Evolutionary conservation across 2,888 invertebrate species (phyloP).

Genomic region (Leucozona laternaria): DNA sequence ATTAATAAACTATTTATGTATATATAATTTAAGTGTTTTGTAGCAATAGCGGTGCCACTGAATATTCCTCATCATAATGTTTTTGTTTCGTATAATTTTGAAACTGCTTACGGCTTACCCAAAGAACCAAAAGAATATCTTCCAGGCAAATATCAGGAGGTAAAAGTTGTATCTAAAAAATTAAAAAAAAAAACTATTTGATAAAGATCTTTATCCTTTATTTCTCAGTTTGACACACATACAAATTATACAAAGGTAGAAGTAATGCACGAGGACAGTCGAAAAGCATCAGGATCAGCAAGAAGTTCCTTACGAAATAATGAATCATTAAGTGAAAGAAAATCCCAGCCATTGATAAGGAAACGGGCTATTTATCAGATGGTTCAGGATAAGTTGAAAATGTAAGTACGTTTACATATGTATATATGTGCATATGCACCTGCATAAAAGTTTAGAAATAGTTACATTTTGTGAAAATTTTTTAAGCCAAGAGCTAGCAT

Average conservation of each 20-base stretch:
- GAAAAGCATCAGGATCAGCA: not conserved
- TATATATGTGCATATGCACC: not conserved
- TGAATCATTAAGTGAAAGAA: not conserved
- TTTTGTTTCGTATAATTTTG: slow-evolving; percentile 90
- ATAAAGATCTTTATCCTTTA: not conserved
- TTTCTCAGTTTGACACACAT: slow-evolving; percentile 22
- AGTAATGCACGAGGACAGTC: not conserved
- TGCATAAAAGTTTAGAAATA: too few species aligned
- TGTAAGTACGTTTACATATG: slow-evolving; percentile 35
- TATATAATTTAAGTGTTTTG: slow-evolving; percentile 85
- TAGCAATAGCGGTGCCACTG: slow-evolving; percentile 89
- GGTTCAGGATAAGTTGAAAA: slow-evolving; percentile 36
- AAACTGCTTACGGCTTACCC: slow-evolving; percentile 87
- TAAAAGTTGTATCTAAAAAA: slow-evolving; percentile 79
- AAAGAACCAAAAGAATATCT: slow-evolving; percentile 85
- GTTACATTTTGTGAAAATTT: too few species aligned
- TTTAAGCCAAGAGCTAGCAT: too few species aligned
- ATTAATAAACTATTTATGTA: not conserved
- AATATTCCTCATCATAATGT: slow-evolving; percentile 88
- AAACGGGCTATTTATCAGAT: slow-evolving; percentile 40
- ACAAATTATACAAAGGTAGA: not conserved
- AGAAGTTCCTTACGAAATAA: not conserved
- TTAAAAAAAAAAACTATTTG: not conserved
- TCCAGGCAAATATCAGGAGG: slow-evolving; percentile 83
- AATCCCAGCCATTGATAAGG: slow-evolving; percentile 19